These are phyloP conservation scores for Plodia interpunctella DNA, from an alignment of 1,140 invertebrate species.

Conservation along the genomic window DNA sequence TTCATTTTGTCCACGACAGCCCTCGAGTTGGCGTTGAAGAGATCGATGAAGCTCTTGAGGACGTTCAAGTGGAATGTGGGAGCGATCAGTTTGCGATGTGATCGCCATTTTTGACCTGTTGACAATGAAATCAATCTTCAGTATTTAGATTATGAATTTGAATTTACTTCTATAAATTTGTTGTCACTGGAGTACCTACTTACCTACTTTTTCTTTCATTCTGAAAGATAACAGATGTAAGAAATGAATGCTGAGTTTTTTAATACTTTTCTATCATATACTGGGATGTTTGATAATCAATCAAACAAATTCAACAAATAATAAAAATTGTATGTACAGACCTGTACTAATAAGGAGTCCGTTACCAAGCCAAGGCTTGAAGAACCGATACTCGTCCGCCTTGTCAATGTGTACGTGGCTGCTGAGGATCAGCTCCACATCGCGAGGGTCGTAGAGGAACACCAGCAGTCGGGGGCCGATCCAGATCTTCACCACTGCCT, in stretches of 20 bases:
- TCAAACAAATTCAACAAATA: too few species aligned
- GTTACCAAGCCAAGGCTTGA: slow-evolving; percentile 86
- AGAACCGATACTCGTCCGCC: slow-evolving; percentile 83
- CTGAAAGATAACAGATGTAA: too few species aligned
- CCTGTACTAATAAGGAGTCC: slow-evolving; percentile 86
- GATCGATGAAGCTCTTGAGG: slow-evolving; percentile 88
- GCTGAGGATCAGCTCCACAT: slow-evolving; percentile 85
- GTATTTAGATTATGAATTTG: too few species aligned
- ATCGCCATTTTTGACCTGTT: slow-evolving; percentile 86
- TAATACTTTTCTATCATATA: too few species aligned
- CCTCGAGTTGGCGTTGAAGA: slow-evolving; percentile 87
- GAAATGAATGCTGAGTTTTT: too few species aligned
- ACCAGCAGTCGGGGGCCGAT: slow-evolving; percentile 84
- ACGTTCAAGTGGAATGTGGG: slow-evolving; percentile 91
- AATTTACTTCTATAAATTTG: too few species aligned
- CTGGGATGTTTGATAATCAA: too few species aligned
- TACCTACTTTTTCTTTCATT: too few species aligned
- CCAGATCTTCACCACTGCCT: slow-evolving; percentile 83
- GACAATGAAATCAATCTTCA: not conserved
- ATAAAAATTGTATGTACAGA: slow-evolving; percentile 36
- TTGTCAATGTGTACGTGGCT: slow-evolving; percentile 87
- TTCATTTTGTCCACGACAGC: slow-evolving; percentile 82
- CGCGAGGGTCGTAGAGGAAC: slow-evolving; percentile 84
- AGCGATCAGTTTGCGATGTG: slow-evolving; percentile 88
- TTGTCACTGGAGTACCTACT: too few species aligned